These are phyloP conservation scores for Drosophila paranaensis DNA, from an alignment of 2,888 invertebrate species.

Conservation along the genomic window DNA sequence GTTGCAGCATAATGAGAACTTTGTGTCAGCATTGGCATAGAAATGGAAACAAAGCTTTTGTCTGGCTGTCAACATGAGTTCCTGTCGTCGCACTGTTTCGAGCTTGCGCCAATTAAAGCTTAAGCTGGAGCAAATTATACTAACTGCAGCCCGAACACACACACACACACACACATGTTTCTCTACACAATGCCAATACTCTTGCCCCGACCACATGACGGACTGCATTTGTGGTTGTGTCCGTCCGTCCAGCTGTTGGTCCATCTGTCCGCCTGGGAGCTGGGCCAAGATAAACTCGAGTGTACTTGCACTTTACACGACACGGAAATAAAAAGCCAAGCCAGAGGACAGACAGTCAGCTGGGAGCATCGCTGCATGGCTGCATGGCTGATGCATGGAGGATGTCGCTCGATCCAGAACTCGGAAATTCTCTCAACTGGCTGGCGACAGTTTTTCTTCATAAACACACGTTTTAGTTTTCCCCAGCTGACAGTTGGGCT, in stretches of 20 bases:
- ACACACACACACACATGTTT: slow-evolving; percentile 27
- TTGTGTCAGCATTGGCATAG: background rate
- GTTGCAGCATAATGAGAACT: slow-evolving; percentile 9
- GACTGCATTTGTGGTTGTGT: slow-evolving; percentile 23
- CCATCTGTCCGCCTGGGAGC: slow-evolving; percentile 1
- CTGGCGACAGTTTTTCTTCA: slow-evolving; percentile 53
- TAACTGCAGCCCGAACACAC: slow-evolving; percentile 23
- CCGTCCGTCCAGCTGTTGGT: background rate
- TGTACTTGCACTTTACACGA: slow-evolving; percentile 40
- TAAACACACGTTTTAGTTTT: slow-evolving; percentile 59
- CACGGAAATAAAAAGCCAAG: slow-evolving; percentile 37
- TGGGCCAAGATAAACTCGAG: slow-evolving; percentile 46
- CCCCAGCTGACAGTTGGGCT: slow-evolving; percentile 35
- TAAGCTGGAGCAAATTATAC: slow-evolving; percentile 65
- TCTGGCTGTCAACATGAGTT: slow-evolving; percentile 36
- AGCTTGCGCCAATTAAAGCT: slow-evolving; percentile 67
- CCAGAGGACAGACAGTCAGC: slow-evolving; percentile 8
- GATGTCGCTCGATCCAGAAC: background rate
- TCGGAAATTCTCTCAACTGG: slow-evolving; percentile 10
- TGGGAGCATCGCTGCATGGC: slow-evolving; percentile 4
- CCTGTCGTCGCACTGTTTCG: slow-evolving; percentile 16
- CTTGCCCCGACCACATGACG: slow-evolving; percentile 36
- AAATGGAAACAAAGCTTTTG: slow-evolving; percentile 25
- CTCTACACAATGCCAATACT: slow-evolving; percentile 39
- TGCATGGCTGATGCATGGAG: background rate